Evolutionary conservation across 2,888 invertebrate genomes (phyloP).

Genomic region (Hirtodrosophila duncani): DNA sequence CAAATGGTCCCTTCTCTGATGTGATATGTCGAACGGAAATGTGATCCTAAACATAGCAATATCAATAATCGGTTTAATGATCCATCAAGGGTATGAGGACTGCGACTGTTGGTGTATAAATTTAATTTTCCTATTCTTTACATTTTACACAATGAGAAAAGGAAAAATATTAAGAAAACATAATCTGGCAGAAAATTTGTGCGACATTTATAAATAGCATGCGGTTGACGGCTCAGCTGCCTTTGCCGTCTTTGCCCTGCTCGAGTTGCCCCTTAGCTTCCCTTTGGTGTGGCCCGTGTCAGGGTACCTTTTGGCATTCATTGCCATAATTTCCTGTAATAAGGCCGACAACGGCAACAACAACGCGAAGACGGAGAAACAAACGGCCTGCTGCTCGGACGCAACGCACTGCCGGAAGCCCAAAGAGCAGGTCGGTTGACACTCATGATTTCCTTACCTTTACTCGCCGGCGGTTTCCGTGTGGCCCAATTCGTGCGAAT

Average conservation of each 20-base stretch:
- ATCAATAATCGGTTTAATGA: too few species aligned
- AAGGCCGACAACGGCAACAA: constrained; percentile 41
- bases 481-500: constrained; percentile 99
- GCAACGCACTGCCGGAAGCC: constrained; percentile 17
- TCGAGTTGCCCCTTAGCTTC: constrained; percentile 4
- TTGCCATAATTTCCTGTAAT: constrained; percentile 72
- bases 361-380: too few species aligned
- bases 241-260: neutral
- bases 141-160: constrained; percentile 9
- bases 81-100: too few species aligned
- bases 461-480: constrained; percentile 96
- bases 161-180: constrained; percentile 61
- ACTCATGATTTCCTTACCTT: constrained; percentile 82
- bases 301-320: constrained; percentile 66
- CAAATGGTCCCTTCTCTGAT: too few species aligned
- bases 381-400: too few species aligned
- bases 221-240: constrained; percentile 17
- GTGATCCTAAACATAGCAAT: too few species aligned
- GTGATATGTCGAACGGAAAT: too few species aligned
- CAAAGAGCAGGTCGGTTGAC: constrained; percentile 43
- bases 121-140: too few species aligned
- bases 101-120: too few species aligned
- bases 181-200: constrained; percentile 64
- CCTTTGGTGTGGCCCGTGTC: constrained; percentile 38
- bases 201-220: constrained; percentile 62